Evolutionary conservation across 2,888 invertebrate genomes (phyloP), one percentile per base, ranked within the genome.

Genomic region (Ophion obscuratus): DNA sequence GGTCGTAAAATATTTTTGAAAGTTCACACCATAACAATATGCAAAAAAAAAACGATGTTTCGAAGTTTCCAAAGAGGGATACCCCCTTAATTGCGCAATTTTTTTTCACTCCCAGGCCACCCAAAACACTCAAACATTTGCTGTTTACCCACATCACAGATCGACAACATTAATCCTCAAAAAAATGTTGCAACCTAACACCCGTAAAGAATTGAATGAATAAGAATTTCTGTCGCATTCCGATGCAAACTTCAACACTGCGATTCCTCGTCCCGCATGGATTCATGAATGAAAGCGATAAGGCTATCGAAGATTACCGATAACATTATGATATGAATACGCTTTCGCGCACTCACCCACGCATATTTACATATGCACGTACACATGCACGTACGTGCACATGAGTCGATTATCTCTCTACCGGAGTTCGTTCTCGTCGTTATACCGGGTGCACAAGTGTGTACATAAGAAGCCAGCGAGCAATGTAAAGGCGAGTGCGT

Each of bases 281-380:
- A 68, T 74, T 81, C n/a, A 61, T 70, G 78, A 85, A 85, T 82
- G 82, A 75, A 14, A 79, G 64, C 66, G 78, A 85, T 78, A 85
- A 75, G 47, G 47, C 31, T 11, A 7, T 24, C 31, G 11, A 74
- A 75, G 53, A 59, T 74, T 24, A 47, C 10, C 31, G 31, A 75
- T 40, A 77, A 53, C 64, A 10, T 36, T 70, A 20, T 14, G 24
- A 31, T 24, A 71, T 64, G 36, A 7, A 40, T 10, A 53, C 53
- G 3, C 14, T 17, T 53, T 53, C 17, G 14, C 14, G 17, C 53
- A 53, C 17, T 17, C 53, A 47, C 24, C 20, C 14, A 27, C 27
- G 27, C 57, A 75, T 64, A 24, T 61, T 47, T 53, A 40, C 40
- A 40, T 40, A 40, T 10, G 53, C 10, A 53, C 47, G 14, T 44